These are phyloP conservation scores for Platichthys stellatus DNA, from an alignment of 2,113 vertebrate species.

Conservation along the genomic window DNA sequence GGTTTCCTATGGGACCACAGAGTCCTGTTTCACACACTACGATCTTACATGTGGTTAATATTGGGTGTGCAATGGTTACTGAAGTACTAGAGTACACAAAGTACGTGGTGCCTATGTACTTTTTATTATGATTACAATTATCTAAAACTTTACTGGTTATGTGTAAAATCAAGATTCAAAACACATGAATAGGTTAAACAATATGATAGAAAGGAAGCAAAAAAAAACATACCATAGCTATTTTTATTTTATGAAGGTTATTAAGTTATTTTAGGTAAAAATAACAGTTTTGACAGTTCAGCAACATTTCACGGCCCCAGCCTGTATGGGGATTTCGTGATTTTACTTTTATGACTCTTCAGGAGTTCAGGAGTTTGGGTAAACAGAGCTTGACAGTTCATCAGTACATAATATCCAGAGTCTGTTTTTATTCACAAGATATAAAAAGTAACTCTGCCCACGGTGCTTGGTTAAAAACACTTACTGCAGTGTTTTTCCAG, in stretches of 20 bases:
- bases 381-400: no score
- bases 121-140: background rate
- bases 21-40: conserved; percentile 43
- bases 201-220: no score
- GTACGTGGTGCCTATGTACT: background rate
- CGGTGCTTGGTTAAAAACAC: background rate
- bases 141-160: background rate
- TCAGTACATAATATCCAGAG: background rate
- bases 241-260: background rate
- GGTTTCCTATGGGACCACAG: conserved; percentile 10
- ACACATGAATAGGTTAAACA: no score
- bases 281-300: no score
- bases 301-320: no score
- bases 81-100: background rate
- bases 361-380: no score
- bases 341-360: no score
- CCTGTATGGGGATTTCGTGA: no score
- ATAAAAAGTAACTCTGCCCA: background rate
- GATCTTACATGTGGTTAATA: no score
- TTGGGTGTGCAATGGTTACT: background rate
- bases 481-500: conserved; percentile 3
- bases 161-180: background rate
- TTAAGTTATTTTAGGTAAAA: background rate
- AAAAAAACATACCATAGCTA: no score
- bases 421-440: background rate